Base-by-base conservation (phyloP, 2,113 vertebrate genomes). In the Arenaria interpres region DNA sequence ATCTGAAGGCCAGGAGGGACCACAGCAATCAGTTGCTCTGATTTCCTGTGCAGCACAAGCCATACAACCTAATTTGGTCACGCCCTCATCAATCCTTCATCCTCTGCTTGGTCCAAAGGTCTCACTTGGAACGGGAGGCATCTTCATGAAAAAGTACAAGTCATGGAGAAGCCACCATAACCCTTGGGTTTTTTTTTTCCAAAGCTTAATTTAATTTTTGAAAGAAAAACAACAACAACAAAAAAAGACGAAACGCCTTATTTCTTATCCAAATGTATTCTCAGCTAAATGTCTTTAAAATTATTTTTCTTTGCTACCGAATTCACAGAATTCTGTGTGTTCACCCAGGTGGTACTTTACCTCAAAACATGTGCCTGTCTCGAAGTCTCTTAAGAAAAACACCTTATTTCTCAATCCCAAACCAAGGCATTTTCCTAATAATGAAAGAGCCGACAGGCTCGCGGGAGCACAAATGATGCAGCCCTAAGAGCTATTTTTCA, bases 351-450 rank as follows among this genome's bases (percentile, higher is more conserved):
- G 27, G 56, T 81, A 54, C 39, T 89, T 92, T 21, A 53, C 57
- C 11, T 74, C 68, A 78, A 90, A 94, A 83, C 60, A 68, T 6
- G 3, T 78, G 46, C 50, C 67, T 71, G 43, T 37, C 56, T 83
- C 46, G 23, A 35, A 83, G 39, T n/a, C 41, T 84, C 83, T 81
- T 27, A 87, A 80, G 73, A 93, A 93, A 94, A 95, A 50, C 45
- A 85, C 48, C 22, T 89, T 75, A 72, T 93, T 94, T 92, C 88
- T 95, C 62, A 91, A 75, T 95, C 74, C 37, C 69, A 89, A 92
- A 53, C 66, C 77, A 92, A 92, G 62, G 25, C 67, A 79, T 92
- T 95, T 92, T 93, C 66, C 85, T 92, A 93, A 89, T 84, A 95
- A 94, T 60, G 60, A 78, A 60, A 94, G 79, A 90, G 73, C 56